Evolutionary conservation across 1,140 invertebrate species (phyloP), one percentile per base, ranked within the genome.

Genomic region (Parapsyche elsis): DNA sequence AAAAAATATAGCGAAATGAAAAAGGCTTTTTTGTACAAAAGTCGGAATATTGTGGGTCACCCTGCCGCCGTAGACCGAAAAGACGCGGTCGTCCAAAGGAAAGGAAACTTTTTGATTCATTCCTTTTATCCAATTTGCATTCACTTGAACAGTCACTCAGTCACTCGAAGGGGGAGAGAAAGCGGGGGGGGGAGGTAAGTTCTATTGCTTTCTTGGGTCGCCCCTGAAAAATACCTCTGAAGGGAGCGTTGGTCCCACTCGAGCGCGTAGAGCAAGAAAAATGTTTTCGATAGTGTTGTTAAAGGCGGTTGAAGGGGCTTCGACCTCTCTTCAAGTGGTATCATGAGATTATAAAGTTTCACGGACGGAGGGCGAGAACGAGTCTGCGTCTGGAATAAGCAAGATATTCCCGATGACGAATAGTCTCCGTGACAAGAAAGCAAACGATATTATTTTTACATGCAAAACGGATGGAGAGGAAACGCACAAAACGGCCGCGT

Each of bases 101-200:
- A 83, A 81, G 80, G 59, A 81, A 83, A 83, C 80, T 83, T 83
- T 83, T 81, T 77, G 82, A 83, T 83, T 83, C 80, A 81, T 83
- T 83, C 82, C 79, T 83, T 83, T 83, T 81, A 83, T 83, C 78
- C 82, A 83, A 83, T 83, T 83, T 83, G 82, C 82, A 83, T 83
- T 83, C 80, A 81, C 82, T 83, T 79, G 82, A 83, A 77, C 82
- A 83, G 82, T 81, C 82, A 80, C 77, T 81, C 79, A 83, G 82
- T 83, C 82, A 83, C 73, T 83, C 74, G 82, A 26, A 78, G 80
- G 82, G 30, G 1, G 30, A n/a, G 30, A 7, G 30, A 38, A 7
- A 7, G 30, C 1, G 30, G 7, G 30, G 30, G 30, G 7, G 30
- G 81, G 76, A 67, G 44, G 26, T 44, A 44, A n/a, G 70, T 67